Percentiles rank a stretch among this genome's conserved stretches.
Evolutionary conservation across 2,113 vertebrate genomes (phyloP).

Genomic region (Oenanthe oenanthe): DNA sequence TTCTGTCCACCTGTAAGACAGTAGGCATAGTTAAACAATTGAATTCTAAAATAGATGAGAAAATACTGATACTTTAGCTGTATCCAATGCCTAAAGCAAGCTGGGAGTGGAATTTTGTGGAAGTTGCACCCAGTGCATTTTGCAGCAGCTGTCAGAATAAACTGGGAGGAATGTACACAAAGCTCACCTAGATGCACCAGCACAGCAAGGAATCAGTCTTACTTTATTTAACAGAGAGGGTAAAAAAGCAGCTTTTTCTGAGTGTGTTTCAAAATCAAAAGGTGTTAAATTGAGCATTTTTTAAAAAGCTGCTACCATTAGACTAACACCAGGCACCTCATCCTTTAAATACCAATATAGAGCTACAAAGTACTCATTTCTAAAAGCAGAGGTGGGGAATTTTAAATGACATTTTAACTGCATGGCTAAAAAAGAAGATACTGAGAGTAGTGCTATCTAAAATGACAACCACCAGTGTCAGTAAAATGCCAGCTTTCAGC

Average conservation of each 20-base stretch:
- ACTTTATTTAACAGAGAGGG: neutral
- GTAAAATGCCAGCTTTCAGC: neutral
- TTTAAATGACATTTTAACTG: neutral
- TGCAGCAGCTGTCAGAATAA: neutral
- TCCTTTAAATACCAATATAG: neutral
- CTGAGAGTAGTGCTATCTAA: neutral
- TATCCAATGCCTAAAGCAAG: neutral
- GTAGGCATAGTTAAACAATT: neutral
- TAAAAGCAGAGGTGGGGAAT: neutral
- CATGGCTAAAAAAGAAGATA: neutral
- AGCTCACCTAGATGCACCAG: neutral
- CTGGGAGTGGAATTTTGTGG: neutral
- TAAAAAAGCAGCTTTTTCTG: neutral
- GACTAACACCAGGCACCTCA: neutral
- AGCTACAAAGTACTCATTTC: neutral
- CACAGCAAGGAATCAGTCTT: neutral
- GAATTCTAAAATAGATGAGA: neutral
- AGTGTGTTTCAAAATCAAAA: neutral
- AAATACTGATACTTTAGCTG: neutral
- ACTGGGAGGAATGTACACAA: neutral
- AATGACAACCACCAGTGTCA: neutral
- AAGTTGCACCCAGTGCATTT: neutral
- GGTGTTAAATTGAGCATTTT: neutral
- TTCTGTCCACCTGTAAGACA: neutral
- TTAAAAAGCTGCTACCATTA: neutral